Evolutionary conservation across 2,113 vertebrate species (phyloP), one percentile per base, ranked within the genome.

Genomic region (Elephantulus edwardii): DNA sequence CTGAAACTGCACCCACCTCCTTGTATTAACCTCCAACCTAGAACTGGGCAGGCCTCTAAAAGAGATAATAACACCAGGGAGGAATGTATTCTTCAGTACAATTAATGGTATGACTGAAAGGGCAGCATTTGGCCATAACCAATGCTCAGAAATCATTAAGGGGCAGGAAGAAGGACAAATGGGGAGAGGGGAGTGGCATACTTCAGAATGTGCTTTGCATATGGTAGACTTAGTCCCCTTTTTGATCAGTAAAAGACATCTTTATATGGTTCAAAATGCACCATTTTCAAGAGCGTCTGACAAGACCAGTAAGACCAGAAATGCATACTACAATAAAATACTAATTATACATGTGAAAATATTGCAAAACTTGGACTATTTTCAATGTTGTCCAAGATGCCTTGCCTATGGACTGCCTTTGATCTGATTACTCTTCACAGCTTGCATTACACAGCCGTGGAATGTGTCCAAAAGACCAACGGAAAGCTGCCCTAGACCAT

Each of bases 281-380:
- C 86, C 75, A 83, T 93, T 94, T 94, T 90, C 68, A 90, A 93
- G 66, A 62, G 58, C 54, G 72, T 62, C 66, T 90, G 71, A 74
- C 40, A 85, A 92, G 64, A 95, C 91, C 64, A 68, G 82, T 88
- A 92, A 96, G 94, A 92, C 85, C 22, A 71, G 91, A 91, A 94
- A 91, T 38, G n/a, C 60, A 28, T 46, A 54, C 75, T 42, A 74
- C 79, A 93, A 93, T 96, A 94, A 95, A 94, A 94, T 38, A 75
- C 62, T 90, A 95, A 95, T 95, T 94, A 95, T 5, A 83, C 66
- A 85, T n/a, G 50, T 93, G 86, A 94, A 95, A 94, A 64, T 77
- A 81, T 84, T 86, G 80, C 92, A 92, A 87, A 95, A 92, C 64
- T 50, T 38, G 64, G 40, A 83, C 74, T 75, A 50, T 76, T 90